phyloP scores from a whole-genome alignment of 2,113 vertebrate species.

The Redunca redunca region DNA sequence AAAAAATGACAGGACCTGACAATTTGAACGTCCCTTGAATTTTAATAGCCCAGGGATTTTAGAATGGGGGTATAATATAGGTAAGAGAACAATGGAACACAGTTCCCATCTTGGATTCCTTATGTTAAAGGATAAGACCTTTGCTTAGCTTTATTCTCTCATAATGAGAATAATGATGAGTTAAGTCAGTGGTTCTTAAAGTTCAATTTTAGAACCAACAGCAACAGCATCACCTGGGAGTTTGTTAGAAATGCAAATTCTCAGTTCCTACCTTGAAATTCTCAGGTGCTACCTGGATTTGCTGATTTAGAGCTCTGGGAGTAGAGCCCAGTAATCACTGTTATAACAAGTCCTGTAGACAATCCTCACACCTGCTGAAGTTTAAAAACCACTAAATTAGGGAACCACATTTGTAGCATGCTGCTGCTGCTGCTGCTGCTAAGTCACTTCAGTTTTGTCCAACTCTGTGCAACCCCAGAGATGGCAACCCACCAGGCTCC shows the following conservation, averaged over 20 bases:
- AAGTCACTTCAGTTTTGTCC: too few relatives aligned
- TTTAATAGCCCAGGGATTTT: not conserved
- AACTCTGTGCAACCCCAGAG: accelerated
- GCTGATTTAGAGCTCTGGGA: not conserved
- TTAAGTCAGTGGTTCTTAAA: not conserved
- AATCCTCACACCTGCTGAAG: not conserved
- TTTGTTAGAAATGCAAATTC: not conserved
- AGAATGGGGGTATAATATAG: not conserved
- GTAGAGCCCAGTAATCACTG: not conserved
- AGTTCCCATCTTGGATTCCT: not conserved
- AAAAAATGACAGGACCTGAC: not conserved
- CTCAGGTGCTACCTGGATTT: not conserved
- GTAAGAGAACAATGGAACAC: not conserved
- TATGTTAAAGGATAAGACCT: not conserved
- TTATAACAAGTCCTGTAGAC: not conserved
- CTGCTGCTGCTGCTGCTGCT: too few relatives aligned
- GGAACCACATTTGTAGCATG: not conserved
- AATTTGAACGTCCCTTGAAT: not conserved
- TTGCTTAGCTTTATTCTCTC: not conserved
- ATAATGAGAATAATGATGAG: not conserved
- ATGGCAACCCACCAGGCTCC: too few relatives aligned
- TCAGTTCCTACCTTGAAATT: not conserved
- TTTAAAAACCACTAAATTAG: not conserved
- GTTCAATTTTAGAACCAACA: not conserved
- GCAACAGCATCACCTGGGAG: not conserved